Evolutionary conservation across 92 coral and sea anemone species (phyloP).

Genomic region (Zoanthus sansibaricus): DNA sequence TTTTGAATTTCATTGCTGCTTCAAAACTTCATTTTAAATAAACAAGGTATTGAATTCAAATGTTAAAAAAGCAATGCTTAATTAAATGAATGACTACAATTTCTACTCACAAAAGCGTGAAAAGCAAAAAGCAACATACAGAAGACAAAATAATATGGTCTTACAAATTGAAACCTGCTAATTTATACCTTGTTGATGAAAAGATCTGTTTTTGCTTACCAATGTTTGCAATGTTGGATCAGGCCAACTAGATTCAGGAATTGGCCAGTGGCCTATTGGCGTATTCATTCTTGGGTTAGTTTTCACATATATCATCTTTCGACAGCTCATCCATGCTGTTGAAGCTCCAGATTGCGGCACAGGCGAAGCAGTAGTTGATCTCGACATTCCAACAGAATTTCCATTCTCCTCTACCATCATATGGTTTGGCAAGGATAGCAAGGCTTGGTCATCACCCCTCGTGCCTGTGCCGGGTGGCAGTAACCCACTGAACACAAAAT

Average conservation of each 20-base stretch:
- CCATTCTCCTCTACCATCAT: constrained; percentile 59
- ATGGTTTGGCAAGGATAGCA: constrained; percentile 47
- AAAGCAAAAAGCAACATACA: too few relatives aligned
- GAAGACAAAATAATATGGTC: too few relatives aligned
- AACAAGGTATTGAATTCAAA: too few relatives aligned
- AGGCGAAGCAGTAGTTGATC: constrained; percentile 91
- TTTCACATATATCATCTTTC: constrained; percentile 95
- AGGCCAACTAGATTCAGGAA: constrained; percentile 98
- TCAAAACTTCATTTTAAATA: too few relatives aligned
- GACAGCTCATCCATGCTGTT: constrained; percentile 95
- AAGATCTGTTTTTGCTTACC: constrained; percentile 53
- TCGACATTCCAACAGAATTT: constrained; percentile 63
- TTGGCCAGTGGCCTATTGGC: constrained; percentile 97
- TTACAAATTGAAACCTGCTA: too few relatives aligned
- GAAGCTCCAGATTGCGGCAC: constrained; percentile 77
- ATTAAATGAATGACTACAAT: too few relatives aligned
- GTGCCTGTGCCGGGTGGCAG: constrained; percentile 26
- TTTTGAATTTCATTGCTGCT: too few relatives aligned
- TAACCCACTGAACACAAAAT: background rate
- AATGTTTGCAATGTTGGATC: constrained; percentile 83
- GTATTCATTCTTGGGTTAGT: constrained; percentile 77
- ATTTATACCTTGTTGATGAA: too few relatives aligned
- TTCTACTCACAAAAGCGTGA: too few relatives aligned
- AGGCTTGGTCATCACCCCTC: constrained; percentile 44
- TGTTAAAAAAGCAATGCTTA: too few relatives aligned